These are phyloP conservation scores for Tipula lateralis DNA, from an alignment of 2,888 invertebrate species.

Conservation along the genomic window DNA sequence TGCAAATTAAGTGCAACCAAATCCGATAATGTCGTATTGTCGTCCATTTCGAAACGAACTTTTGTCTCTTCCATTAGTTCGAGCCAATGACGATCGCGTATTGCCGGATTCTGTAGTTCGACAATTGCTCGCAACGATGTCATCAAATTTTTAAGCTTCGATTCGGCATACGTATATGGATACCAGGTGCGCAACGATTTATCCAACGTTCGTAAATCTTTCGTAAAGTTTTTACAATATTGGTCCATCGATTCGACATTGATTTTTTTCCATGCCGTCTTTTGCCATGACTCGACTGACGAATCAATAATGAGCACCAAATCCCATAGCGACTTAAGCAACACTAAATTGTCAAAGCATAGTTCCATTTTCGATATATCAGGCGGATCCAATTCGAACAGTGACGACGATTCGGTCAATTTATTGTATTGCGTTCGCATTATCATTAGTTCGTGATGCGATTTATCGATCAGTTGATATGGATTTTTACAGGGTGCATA, in stretches of 20 bases:
- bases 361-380: conserved; percentile 73
- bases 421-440: conserved; percentile 65
- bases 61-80: conserved; percentile 91
- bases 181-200: conserved; percentile 77
- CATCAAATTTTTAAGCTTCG: conserved; percentile 83
- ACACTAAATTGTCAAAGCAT: conserved; percentile 70
- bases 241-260: conserved; percentile 93
- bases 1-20: conserved; percentile 82
- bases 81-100: conserved; percentile 89
- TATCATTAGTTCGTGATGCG: conserved; percentile 58
- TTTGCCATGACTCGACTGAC: conserved; percentile 87
- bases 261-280: conserved; percentile 87
- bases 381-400: conserved; percentile 82
- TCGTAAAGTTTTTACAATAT: conserved; percentile 87
- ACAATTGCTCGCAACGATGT: conserved; percentile 88
- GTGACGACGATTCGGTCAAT: conserved; percentile 66
- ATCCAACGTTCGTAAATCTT: conserved; percentile 73
- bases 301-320: conserved; percentile 75
- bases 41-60: conserved; percentile 52
- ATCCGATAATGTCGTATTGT: conserved; percentile 77
- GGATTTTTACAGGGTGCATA: conserved; percentile 61
- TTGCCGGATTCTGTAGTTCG: conserved; percentile 90
- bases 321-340: conserved; percentile 83
- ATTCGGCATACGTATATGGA: conserved; percentile 73
- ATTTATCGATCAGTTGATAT: conserved; percentile 64